Conservation (phyloP, 2,797 vertebrate species). For the Sarcophilus harrisii region DNA sequence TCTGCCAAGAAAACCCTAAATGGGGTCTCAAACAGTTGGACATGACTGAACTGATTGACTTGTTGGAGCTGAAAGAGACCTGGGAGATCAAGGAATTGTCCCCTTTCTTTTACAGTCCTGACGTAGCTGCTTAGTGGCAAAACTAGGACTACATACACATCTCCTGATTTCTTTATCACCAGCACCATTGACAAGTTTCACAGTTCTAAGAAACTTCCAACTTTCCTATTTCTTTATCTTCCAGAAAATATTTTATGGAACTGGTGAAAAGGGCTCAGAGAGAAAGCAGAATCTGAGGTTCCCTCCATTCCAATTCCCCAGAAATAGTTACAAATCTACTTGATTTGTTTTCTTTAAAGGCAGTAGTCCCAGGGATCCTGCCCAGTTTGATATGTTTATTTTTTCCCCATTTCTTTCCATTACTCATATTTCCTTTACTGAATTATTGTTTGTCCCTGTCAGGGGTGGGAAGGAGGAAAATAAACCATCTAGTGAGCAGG, state of each 20-base stretch:
- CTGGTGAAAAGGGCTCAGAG: neutral
- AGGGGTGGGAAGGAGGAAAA: slow-evolving; percentile 1
- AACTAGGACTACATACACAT: neutral
- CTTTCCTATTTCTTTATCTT: neutral
- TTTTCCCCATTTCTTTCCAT: slow-evolving; percentile 69
- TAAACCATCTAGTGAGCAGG: slow-evolving; percentile 37
- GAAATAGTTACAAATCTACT: slow-evolving; percentile 64
- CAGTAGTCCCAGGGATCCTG: slow-evolving; percentile 47
- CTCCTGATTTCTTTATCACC: neutral
- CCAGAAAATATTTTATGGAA: neutral
- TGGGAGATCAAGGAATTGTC: neutral
- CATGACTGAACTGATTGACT: neutral
- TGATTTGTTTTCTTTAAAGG: slow-evolving; percentile 70
- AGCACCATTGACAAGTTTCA: neutral
- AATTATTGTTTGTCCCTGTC: slow-evolving; percentile 65
- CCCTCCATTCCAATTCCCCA: slow-evolving; percentile 47
- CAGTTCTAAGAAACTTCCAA: neutral
- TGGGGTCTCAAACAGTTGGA: neutral
- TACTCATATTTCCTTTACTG: slow-evolving; percentile 75
- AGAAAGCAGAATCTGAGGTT: slow-evolving; percentile 39
- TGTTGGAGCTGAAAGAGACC: neutral
- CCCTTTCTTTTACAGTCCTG: neutral
- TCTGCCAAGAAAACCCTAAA: neutral
- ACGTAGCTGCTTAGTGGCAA: neutral
- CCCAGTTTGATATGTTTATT: slow-evolving; percentile 74